These are phyloP conservation scores for Mesorhabditis spiculigera DNA, from an alignment of 2,888 invertebrate genomes.

Conservation along the genomic window DNA sequence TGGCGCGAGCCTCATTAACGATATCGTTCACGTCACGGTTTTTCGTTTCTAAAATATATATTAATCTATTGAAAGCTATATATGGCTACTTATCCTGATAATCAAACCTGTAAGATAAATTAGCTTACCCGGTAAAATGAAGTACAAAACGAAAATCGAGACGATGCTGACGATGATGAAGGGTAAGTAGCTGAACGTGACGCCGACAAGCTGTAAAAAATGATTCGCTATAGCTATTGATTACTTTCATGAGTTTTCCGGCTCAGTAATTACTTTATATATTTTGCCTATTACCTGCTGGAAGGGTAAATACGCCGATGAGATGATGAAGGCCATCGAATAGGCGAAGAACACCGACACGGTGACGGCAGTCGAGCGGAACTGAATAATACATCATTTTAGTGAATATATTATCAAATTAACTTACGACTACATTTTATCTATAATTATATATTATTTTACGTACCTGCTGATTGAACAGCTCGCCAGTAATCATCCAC, in stretches of 20 bases:
- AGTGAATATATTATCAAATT: no score
- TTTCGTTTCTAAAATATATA: conserved; percentile 29
- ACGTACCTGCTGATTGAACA: conserved; percentile 50
- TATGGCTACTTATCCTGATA: background rate
- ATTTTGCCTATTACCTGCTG: conserved; percentile 41
- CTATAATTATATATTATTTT: no score
- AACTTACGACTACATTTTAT: no score
- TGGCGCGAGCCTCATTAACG: conserved; percentile 33
- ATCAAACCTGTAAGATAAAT: background rate
- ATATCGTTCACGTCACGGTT: conserved; percentile 35
- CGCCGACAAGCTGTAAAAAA: conserved; percentile 49
- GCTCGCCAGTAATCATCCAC: conserved; percentile 56
- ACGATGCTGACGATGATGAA: conserved; percentile 58
- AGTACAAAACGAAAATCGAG: conserved; percentile 42
- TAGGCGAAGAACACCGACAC: conserved; percentile 55
- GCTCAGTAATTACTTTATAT: background rate
- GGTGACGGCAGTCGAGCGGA: conserved; percentile 52
- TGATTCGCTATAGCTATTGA: background rate
- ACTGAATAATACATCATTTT: conserved; percentile 26
- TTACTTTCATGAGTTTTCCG: background rate
- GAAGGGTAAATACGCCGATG: conserved; percentile 56
- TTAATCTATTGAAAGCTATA: background rate
- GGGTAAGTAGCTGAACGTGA: conserved; percentile 60
- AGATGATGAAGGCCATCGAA: conserved; percentile 51
- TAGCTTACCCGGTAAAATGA: conserved; percentile 45